Conservation (phyloP, 2,113 vertebrate species). For the Charina bottae region DNA sequence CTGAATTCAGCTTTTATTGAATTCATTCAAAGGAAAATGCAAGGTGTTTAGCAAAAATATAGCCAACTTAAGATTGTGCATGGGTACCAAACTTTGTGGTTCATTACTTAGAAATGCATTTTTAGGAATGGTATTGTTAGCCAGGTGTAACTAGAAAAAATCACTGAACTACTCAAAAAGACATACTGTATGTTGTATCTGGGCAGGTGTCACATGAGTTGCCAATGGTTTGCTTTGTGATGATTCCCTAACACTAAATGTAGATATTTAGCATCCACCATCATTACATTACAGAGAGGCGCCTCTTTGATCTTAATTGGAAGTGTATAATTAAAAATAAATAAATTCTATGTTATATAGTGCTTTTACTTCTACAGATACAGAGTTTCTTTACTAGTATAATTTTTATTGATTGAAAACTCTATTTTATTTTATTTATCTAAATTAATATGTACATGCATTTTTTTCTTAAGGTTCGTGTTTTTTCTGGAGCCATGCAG, state of each 20-base stretch:
- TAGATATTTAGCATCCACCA: neutral
- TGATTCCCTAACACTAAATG: neutral
- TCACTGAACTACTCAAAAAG: neutral
- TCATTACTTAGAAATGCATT: neutral
- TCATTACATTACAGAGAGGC: neutral
- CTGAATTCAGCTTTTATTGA: neutral
- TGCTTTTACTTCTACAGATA: neutral
- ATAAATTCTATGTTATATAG: neutral
- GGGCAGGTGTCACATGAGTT: neutral
- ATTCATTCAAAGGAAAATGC: neutral
- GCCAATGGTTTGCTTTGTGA: neutral
- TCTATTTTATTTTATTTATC: neutral
- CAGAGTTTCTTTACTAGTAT: neutral
- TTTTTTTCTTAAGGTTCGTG: slow-evolving; percentile 82
- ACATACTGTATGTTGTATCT: neutral
- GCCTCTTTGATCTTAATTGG: neutral
- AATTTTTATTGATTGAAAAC: slow-evolving; percentile 18
- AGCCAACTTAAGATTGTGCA: neutral
- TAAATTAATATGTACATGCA: neutral
- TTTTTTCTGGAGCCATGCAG: slow-evolving; percentile 98
- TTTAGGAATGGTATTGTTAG: neutral
- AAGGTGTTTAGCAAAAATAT: neutral
- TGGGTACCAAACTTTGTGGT: neutral
- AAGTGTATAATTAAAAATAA: neutral
- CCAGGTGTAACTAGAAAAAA: neutral